These are phyloP conservation scores for Alligator mississippiensis DNA, from an alignment of 2,113 vertebrate genomes.

Conservation along the genomic window DNA sequence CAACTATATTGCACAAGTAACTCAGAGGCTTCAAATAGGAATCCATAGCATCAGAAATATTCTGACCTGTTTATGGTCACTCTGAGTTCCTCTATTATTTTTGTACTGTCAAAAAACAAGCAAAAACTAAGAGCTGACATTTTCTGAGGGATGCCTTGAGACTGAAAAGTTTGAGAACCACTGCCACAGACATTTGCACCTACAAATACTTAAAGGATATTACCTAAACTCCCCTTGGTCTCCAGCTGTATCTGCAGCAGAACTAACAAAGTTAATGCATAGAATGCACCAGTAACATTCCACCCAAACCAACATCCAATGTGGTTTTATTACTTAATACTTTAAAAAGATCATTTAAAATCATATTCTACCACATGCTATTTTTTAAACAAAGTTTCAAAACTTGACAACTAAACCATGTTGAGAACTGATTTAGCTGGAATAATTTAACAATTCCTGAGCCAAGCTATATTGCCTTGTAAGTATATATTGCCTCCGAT, in stretches of 20 bases:
- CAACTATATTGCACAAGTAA: too few species aligned
- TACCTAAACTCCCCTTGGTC: too few species aligned
- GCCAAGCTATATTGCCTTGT: background rate
- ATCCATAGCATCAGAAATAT: too few species aligned
- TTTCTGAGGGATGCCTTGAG: too few species aligned
- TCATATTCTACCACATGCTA: background rate
- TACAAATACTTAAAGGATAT: too few species aligned
- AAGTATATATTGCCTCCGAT: background rate
- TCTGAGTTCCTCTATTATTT: too few species aligned
- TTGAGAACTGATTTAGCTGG: background rate
- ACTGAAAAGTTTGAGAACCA: too few species aligned
- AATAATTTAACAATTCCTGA: background rate
- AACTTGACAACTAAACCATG: background rate
- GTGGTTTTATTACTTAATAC: background rate
- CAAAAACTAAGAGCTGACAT: too few species aligned
- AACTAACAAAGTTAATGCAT: background rate
- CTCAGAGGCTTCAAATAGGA: too few species aligned
- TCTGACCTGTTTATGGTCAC: too few species aligned
- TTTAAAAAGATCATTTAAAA: background rate
- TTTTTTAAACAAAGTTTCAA: background rate
- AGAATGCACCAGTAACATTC: background rate
- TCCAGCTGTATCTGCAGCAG: background rate
- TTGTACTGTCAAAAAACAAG: too few species aligned
- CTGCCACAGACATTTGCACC: too few species aligned
- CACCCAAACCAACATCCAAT: background rate